Percentiles rank a stretch among this genome's conserved stretches.
phyloP scores from a whole-genome alignment of 2,113 vertebrate genomes.

The Eubucco bourcierii region DNA sequence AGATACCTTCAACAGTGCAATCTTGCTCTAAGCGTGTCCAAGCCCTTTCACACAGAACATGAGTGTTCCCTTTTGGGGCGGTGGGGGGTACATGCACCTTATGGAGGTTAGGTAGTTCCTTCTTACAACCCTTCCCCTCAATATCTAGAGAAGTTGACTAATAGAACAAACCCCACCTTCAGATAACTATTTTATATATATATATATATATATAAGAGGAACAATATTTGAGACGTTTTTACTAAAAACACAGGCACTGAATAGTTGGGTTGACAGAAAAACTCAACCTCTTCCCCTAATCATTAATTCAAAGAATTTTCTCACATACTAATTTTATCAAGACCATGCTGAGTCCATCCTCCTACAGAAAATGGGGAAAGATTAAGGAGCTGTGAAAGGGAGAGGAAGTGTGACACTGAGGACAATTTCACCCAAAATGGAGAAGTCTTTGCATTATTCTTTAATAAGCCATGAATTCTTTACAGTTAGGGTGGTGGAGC shows the following conservation, averaged over 20 bases:
- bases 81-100: not conserved
- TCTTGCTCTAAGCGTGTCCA: not conserved
- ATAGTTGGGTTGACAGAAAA: not conserved
- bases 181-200: not conserved
- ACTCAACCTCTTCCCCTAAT: not conserved
- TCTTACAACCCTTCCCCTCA: not conserved
- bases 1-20: not conserved
- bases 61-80: not conserved
- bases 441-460: not conserved
- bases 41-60: not conserved
- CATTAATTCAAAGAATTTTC: not conserved
- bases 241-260: not conserved
- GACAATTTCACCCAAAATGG: not conserved
- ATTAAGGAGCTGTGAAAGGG: not conserved
- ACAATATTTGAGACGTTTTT: not conserved
- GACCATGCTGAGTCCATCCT: not conserved
- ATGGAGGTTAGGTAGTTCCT: not conserved
- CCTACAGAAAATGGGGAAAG: not conserved
- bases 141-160: not conserved
- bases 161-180: not conserved
- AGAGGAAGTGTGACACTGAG: not conserved
- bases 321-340: not conserved
- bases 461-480: not conserved
- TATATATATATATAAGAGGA: rapidly evolving
- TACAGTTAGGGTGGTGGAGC: no score